Evolutionary conservation across 1,140 invertebrate species (phyloP), one percentile per base, ranked within the genome.

Genomic region (Neodiprion fabricii): DNA sequence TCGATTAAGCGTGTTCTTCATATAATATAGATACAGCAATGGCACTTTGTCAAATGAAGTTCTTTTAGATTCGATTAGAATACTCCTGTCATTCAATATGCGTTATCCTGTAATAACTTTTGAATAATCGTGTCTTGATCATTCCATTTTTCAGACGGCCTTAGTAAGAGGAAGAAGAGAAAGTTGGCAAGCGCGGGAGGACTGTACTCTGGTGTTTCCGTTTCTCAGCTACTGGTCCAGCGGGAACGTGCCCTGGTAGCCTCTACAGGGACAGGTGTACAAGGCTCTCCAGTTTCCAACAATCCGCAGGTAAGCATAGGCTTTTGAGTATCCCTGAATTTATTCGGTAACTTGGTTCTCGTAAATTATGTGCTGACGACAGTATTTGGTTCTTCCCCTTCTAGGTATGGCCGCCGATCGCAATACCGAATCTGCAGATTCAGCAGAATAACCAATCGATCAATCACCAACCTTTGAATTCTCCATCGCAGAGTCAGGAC

Each of bases 191-290:
- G 86, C 53, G 88, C 91, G 79, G 85, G 88, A 17, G 87, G 89
- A 53, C 89, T 90, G 79, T 89, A 91, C 78, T 85, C 91, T 49
- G 91, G 91, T 70, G 90, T 92, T 72, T 92, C 91, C 72, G 91
- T 93, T 21, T 92, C 92, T 48, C 92, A 93, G 85, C 86, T 93
- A 75, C 88, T 93, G 84, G 91, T 91, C 53, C 92, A 93, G 80
- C 88, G 91, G 72, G 92, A 93, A 83, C 84, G 83, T 85, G 80
- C 85, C 72, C 80, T 87, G 77, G 81, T 79, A 14, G 78, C 87
- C 74, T 82, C 83, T 21, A 77, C 82, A 23, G 81, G 84, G 74
- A 83, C 81, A 68, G 81, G 76, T 77, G 79, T 85, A 74, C 85
- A 85, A 73, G 80, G 78, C 69, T 81, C 81, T 71, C 76, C 85